Conservation (phyloP, 1,140 invertebrate genomes). For the Macrotrachela quadricornifera region DNA sequence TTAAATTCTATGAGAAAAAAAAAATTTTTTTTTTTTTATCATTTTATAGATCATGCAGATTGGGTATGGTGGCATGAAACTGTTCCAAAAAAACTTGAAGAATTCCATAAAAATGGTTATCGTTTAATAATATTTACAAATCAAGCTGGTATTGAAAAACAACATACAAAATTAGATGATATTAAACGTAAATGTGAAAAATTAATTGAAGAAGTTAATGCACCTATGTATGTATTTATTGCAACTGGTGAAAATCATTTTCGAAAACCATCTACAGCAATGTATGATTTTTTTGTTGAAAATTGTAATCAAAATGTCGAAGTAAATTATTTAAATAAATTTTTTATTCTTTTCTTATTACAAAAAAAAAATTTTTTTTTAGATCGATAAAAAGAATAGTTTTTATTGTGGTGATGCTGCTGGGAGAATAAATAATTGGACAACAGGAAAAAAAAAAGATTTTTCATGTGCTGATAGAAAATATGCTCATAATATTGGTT, state of each 20-base stretch:
- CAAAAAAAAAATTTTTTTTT: too few relatives aligned
- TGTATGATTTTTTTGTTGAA: slow-evolving; percentile 21
- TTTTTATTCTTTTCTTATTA: too few relatives aligned
- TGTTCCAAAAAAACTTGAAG: slow-evolving; percentile 17
- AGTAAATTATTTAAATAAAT: too few relatives aligned
- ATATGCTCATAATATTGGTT: slow-evolving; percentile 5
- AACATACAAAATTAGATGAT: slow-evolving; percentile 18
- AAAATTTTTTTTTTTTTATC: not conserved
- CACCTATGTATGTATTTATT: slow-evolving; percentile 19
- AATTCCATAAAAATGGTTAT: slow-evolving; percentile 17
- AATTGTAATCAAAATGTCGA: slow-evolving; percentile 16
- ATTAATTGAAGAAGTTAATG: slow-evolving; percentile 16
- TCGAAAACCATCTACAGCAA: slow-evolving; percentile 20
- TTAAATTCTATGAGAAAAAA: too few relatives aligned
- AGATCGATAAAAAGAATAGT: not conserved
- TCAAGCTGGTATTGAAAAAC: slow-evolving; percentile 24
- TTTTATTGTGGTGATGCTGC: slow-evolving; percentile 48
- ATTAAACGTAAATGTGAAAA: slow-evolving; percentile 21
- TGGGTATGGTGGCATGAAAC: slow-evolving; percentile 22
- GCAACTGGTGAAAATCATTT: slow-evolving; percentile 22
- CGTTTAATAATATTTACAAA: slow-evolving; percentile 24
- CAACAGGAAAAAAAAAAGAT: slow-evolving; percentile 61
- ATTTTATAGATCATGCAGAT: slow-evolving; percentile 16
- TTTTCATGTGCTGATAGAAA: slow-evolving; percentile 63
- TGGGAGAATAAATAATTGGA: slow-evolving; percentile 42